These are phyloP conservation scores for Merodon equestris DNA, from an alignment of 2,888 invertebrate genomes.

Conservation along the genomic window DNA sequence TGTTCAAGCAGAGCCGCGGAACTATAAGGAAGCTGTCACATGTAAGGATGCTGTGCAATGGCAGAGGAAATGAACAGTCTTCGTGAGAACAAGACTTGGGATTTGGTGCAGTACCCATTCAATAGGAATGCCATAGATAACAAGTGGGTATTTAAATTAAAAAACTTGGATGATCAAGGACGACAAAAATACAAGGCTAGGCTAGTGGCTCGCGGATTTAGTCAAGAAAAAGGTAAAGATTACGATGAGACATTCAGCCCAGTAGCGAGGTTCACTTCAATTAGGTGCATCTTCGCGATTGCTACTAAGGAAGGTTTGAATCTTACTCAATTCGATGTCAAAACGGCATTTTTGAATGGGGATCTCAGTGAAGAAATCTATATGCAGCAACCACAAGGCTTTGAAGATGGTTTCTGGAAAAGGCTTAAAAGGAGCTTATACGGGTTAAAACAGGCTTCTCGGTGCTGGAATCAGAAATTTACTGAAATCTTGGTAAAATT, in stretches of 20 bases:
- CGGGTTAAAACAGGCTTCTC: constrained; percentile 70
- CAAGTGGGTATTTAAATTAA: constrained; percentile 71
- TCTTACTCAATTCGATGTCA: constrained; percentile 57
- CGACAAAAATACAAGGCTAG: constrained; percentile 71
- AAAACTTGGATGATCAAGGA: constrained; percentile 57
- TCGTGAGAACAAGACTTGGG: constrained; percentile 63
- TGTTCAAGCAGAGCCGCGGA: constrained; percentile 51
- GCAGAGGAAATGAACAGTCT: constrained; percentile 62
- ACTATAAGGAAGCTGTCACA: constrained; percentile 62
- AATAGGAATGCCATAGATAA: constrained; percentile 67
- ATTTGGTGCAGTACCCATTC: constrained; percentile 46
- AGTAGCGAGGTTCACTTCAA: constrained; percentile 69
- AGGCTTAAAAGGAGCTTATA: constrained; percentile 68
- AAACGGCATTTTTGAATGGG: constrained; percentile 61
- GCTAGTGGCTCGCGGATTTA: constrained; percentile 71
- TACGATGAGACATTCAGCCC: constrained; percentile 73
- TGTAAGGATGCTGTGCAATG: constrained; percentile 50
- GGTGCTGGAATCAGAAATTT: constrained; percentile 70
- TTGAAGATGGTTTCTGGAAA: constrained; percentile 59
- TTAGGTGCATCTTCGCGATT: constrained; percentile 68
- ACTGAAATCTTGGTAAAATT: constrained; percentile 66
- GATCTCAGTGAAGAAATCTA: constrained; percentile 47
- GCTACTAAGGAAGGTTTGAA: constrained; percentile 37
- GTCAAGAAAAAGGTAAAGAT: constrained; percentile 71
- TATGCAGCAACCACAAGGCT: constrained; percentile 63